Percentiles rank a stretch among this genome's conserved stretches.
Conservation (phyloP, 2,113 vertebrate genomes). For the Chlamydotis undulata region DNA sequence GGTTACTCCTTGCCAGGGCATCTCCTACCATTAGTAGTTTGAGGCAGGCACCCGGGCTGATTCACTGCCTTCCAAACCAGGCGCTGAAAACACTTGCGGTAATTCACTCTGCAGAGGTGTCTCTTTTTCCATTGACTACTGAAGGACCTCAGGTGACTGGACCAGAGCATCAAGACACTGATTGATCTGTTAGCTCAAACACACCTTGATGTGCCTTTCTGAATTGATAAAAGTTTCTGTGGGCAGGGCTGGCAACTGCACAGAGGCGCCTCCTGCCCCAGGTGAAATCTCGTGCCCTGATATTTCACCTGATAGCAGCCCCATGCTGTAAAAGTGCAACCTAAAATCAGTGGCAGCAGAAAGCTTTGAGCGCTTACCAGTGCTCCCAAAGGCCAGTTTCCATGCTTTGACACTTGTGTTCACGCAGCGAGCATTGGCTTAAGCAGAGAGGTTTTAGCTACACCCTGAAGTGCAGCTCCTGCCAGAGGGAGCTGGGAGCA, state of each 20-base stretch:
- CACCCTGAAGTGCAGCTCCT: not conserved
- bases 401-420: not conserved
- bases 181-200: fast-evolving
- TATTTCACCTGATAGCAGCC: not conserved
- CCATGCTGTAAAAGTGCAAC: not conserved
- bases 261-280: not conserved
- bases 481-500: not conserved
- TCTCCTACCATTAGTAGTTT: not conserved
- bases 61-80: not conserved
- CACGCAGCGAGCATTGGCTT: not conserved
- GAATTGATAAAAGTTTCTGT: not conserved
- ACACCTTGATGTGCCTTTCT: not conserved
- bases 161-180: not conserved
- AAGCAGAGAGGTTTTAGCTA: not conserved
- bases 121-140: not conserved
- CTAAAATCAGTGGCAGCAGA: not conserved
- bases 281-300: not conserved
- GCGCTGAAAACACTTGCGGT: not conserved
- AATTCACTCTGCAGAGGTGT: not conserved
- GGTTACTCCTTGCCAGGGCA: not conserved
- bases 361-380: not conserved
- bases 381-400: not conserved
- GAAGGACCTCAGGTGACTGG: not conserved
- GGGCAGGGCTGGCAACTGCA: not conserved
- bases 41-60: not conserved